These are phyloP conservation scores for Cyanoliseus patagonus DNA, from an alignment of 2,113 vertebrate species.

Conservation along the genomic window DNA sequence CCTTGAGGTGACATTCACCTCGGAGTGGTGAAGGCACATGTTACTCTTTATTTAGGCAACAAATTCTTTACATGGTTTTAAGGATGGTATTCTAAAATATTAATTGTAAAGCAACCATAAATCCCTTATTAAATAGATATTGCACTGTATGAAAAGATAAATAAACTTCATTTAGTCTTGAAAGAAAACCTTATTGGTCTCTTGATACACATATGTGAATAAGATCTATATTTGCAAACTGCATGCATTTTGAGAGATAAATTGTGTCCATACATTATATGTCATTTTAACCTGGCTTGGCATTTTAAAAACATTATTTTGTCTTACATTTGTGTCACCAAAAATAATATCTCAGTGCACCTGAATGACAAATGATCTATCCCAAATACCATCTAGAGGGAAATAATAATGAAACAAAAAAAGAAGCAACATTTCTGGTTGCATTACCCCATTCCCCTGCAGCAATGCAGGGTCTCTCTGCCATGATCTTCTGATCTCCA, in stretches of 20 bases:
- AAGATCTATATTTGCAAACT: background rate
- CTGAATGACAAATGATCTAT: background rate
- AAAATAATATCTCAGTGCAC: background rate
- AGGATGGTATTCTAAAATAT: background rate
- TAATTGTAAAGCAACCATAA: background rate
- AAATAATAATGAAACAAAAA: background rate
- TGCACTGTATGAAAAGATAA: background rate
- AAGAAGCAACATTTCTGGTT: background rate
- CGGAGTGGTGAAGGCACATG: background rate
- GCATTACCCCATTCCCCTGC: background rate
- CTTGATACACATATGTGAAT: background rate
- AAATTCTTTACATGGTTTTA: background rate
- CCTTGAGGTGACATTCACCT: background rate
- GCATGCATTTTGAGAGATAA: background rate
- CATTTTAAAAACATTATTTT: slow-evolving; percentile 8
- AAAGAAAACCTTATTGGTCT: background rate
- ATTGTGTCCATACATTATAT: background rate
- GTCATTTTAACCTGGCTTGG: background rate
- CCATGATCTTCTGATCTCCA: background rate
- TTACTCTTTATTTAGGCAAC: background rate
- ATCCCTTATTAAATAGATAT: background rate
- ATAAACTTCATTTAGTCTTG: background rate
- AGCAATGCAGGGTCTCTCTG: background rate
- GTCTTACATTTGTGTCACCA: background rate
- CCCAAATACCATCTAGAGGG: background rate